Conservation (phyloP, 2,888 invertebrate genomes). For the Mesopsocus fuscifrons region DNA sequence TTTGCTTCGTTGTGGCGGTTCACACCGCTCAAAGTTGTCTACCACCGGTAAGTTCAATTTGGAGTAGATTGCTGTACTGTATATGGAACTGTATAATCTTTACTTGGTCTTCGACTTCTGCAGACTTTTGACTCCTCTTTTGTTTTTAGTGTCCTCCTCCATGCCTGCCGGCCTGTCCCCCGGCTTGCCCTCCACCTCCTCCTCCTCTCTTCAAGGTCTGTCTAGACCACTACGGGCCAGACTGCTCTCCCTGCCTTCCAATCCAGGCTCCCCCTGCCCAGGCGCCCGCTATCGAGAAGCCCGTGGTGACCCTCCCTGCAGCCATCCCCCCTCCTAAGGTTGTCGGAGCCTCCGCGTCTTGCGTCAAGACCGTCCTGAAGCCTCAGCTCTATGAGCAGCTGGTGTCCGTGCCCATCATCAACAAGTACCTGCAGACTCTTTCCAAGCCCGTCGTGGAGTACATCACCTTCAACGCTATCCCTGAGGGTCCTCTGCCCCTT, state of each 20-base stretch:
- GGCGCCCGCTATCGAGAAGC: neutral
- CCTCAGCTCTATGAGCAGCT: neutral
- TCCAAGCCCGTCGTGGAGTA: neutral
- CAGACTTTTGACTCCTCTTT: no score
- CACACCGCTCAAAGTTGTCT: no score
- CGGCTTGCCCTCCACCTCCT: neutral
- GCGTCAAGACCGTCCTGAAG: constrained; percentile 8
- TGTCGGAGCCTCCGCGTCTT: neutral
- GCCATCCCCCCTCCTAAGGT: neutral
- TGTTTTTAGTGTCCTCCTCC: no score
- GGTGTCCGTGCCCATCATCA: neutral
- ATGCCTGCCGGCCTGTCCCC: neutral
- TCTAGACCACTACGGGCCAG: neutral
- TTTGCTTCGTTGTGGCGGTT: no score
- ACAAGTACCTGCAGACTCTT: constrained; percentile 1
- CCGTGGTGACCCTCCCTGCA: constrained; percentile 1
- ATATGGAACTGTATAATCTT: no score
- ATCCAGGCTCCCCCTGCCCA: neutral
- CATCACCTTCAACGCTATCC: neutral
- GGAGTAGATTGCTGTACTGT: no score
- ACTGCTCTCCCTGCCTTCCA: neutral
- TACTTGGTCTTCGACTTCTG: neutral
- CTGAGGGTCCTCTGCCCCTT: neutral
- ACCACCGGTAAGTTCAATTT: no score
- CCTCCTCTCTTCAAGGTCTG: neutral